A percentile compares a stretch with the other conserved stretches of the same genome.
These are phyloP conservation scores for Drosophila setifemur DNA, from an alignment of 1,140 invertebrate species.

Conservation along the genomic window DNA sequence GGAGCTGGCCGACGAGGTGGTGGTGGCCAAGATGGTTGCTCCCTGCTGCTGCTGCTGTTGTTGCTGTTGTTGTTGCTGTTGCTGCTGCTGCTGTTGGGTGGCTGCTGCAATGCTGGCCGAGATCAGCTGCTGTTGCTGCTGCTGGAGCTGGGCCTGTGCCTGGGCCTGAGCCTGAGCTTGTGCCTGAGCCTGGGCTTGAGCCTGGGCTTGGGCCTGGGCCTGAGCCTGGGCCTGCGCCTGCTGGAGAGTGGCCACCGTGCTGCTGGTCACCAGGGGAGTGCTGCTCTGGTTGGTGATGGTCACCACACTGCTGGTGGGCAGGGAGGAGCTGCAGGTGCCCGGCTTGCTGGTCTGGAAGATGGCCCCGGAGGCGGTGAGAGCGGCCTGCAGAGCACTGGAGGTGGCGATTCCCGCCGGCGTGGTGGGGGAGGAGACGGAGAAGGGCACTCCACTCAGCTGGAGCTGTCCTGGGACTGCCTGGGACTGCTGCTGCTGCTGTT, in stretches of 20 bases:
- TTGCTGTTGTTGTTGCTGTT: constrained; percentile 34
- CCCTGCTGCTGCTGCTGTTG: constrained; percentile 37
- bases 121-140: constrained; percentile 55
- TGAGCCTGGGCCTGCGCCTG: constrained; percentile 38
- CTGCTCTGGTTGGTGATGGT: constrained; percentile 71
- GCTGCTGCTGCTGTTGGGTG: constrained; percentile 58
- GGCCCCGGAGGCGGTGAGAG: constrained; percentile 43
- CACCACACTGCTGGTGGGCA: constrained; percentile 68
- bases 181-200: constrained; percentile 19
- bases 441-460: constrained; percentile 67
- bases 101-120: constrained; percentile 55
- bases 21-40: constrained; percentile 28
- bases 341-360: constrained; percentile 58
- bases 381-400: constrained; percentile 66
- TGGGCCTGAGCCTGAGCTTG: constrained; percentile 30
- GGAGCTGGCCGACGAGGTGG: constrained; percentile 64
- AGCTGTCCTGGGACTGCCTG: constrained; percentile 45
- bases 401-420: constrained; percentile 80
- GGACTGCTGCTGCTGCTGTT: constrained; percentile 23
- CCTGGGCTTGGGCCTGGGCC: not conserved
- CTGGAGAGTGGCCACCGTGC: constrained; percentile 59
- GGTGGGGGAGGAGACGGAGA: constrained; percentile 83
- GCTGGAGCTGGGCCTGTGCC: constrained; percentile 52
- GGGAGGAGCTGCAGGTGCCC: constrained; percentile 36
- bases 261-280: constrained; percentile 72